Evolutionary conservation across 2,888 invertebrate species (phyloP), one percentile per base, ranked within the genome.

Genomic region (Alentia gelatinosa): DNA sequence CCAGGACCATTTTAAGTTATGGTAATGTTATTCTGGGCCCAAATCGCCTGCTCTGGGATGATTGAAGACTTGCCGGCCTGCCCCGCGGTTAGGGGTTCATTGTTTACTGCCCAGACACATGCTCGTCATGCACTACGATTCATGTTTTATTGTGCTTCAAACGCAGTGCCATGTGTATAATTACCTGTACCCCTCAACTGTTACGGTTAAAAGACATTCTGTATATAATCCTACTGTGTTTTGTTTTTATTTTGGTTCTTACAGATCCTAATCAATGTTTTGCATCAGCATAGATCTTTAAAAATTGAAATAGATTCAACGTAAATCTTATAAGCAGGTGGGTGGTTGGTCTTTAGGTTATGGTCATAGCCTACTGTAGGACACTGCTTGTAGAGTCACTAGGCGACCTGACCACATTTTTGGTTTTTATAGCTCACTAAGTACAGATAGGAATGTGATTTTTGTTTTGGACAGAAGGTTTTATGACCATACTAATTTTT

Each of bases 71-170:
- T 68, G 68, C 30, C n/a, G 12, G 68, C 1, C 68, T 68, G 7
- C 47, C 19, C 47, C 9, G 19, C 19, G 47, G 19, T 19, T 19
- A 19, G 47, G 47, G 7, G 47, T 7, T 7, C 47, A 12, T 30
- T 26, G 12, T 26, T 68, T 68, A 68, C 68, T 68, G 68, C 68
- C 68, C 26, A 26, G 15, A 68, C 15, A 68, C 68, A 30, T 68
- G 68, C 12, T 68, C 30, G 30, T 12, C 33, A 68, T 68, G 26
- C 68, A 12, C 33, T 30, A 68, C 68, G 30, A 15, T 12, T 68
- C 68, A 68, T 68, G 68, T 68, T 68, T 68, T 68, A 68, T 68
- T 68, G 68, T 68, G 68, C 68, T 68, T 68, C 26, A 68, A 30
- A 68, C 26, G 30, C 68, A 26, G 68, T 68, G 68, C 68, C 68